Percentiles rank a stretch among this genome's conserved stretches.
These are phyloP conservation scores for Ornithoptera alexandrae DNA, from an alignment of 2,888 invertebrate genomes.

Conservation along the genomic window DNA sequence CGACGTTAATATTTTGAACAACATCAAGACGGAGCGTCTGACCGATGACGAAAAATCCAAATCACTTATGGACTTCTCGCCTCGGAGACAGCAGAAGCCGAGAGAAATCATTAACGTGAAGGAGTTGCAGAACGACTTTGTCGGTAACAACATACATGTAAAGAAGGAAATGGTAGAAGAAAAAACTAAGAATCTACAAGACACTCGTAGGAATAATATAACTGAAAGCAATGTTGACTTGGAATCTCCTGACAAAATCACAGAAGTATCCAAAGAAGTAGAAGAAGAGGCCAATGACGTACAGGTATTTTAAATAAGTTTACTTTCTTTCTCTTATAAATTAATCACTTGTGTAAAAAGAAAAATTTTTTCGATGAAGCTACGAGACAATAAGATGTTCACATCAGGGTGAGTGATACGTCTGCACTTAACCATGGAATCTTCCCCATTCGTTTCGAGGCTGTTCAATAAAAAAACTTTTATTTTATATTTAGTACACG, in stretches of 20 bases:
- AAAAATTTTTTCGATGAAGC: too few species aligned
- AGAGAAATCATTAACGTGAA: conserved; percentile 72
- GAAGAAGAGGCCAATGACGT: conserved; percentile 7
- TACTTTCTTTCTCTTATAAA: too few species aligned
- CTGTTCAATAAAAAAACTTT: too few species aligned
- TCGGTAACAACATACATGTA: conserved; percentile 61
- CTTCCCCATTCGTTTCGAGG: too few species aligned
- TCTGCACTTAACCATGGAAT: too few species aligned
- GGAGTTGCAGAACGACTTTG: conserved; percentile 71
- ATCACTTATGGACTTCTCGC: conserved; percentile 55
- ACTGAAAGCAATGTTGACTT: not conserved
- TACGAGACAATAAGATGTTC: too few species aligned
- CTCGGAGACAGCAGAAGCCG: conserved; percentile 49
- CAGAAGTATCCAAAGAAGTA: conserved; percentile 9
- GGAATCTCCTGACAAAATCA: conserved; percentile 2
- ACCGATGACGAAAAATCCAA: conserved; percentile 63
- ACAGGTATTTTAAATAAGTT: not conserved
- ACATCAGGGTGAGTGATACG: too few species aligned
- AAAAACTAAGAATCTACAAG: conserved; percentile 1
- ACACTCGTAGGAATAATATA: not conserved
- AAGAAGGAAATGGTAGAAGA: conserved; percentile 56
- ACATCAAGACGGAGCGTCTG: conserved; percentile 68
- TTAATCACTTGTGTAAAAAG: too few species aligned
- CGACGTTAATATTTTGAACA: conserved; percentile 67
- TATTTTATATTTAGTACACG: too few species aligned